Evolutionary conservation across 1,140 invertebrate genomes (phyloP).

Genomic region (Telenomus remus): DNA sequence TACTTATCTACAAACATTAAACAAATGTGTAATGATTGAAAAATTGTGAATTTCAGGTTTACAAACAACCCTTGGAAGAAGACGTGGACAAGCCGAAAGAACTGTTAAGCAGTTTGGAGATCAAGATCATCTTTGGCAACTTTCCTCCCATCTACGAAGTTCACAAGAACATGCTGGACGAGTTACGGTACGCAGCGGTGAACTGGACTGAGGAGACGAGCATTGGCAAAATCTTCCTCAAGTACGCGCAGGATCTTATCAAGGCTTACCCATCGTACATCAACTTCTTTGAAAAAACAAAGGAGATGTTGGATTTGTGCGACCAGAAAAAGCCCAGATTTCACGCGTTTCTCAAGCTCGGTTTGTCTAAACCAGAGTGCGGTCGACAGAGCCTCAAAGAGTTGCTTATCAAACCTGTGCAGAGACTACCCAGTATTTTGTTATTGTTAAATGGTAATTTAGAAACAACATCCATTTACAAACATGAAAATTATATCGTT

Average conservation of each 20-base stretch:
- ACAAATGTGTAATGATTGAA: neutral
- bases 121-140: constrained; percentile 97
- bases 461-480: neutral
- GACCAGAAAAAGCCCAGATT: constrained; percentile 95
- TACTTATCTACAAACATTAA: too few species aligned
- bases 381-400: constrained; percentile 95
- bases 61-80: constrained; percentile 94
- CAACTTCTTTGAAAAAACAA: constrained; percentile 98
- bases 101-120: constrained; percentile 92
- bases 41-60: constrained; percentile 80
- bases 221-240: constrained; percentile 91
- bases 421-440: constrained; percentile 95
- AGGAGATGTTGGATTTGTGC: constrained; percentile 92
- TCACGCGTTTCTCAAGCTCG: constrained; percentile 98
- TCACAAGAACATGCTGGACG: constrained; percentile 89
- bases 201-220: constrained; percentile 90
- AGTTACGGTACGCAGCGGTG: constrained; percentile 81
- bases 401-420: constrained; percentile 96
- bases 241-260: constrained; percentile 86
- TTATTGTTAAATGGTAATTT: constrained; percentile 91
- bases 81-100: constrained; percentile 83
- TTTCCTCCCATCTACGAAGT: constrained; percentile 92
- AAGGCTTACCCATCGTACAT: constrained; percentile 98
- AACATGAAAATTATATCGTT: neutral
- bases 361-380: constrained; percentile 94